Evolutionary conservation across 2,113 vertebrate species (phyloP), one percentile per base, ranked within the genome.

Genomic region (Balaeniceps rex): DNA sequence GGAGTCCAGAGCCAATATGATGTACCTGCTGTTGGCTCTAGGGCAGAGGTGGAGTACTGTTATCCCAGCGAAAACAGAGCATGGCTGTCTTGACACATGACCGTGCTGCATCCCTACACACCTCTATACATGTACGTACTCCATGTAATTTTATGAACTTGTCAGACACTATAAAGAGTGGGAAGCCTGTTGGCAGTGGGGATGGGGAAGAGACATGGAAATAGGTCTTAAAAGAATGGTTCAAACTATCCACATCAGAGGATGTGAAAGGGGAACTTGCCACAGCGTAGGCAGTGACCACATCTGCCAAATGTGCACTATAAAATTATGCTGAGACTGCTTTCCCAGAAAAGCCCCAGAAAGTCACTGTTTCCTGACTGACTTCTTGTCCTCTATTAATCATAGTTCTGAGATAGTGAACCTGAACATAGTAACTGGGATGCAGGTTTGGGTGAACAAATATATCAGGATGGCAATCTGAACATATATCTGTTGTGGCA

Each of bases 251-350:
- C 51, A 42, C 77, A 81, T 61, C 31, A 66, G 69, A 65, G 26
- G 69, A 77, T 91, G 82, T 81, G 82, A 94, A 93, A 96, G 82
- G 28, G 60, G 75, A 94, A 93, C 69, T 90, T 93, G 74, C 55
- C 1, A 2, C 54, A 57, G 51, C 19, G 46, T n/a, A 49, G 51
- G 61, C 70, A 85, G 66, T 54, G 70, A 90, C 74, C 61, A 89
- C 86, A 95, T 85, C 71, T 93, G 70, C 66, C 89, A 61, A 70
- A 79, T 26, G 57, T 57, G 46, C 51, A 15, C 61, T 76, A 15
- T 18, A 25, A 75, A 83, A 80, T 80, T 76, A 24, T 79, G 86
- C 70, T 94, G 93, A 94, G 44, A 21, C 16, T 90, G 75, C 83
- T 88, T 90, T 92, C 36, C 63, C 77, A 94, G 89, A 95, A 95